A percentile compares a stretch with the other conserved stretches of the same genome.
Conservation (phyloP, 2,113 vertebrate genomes). For the Lepus timidus region DNA sequence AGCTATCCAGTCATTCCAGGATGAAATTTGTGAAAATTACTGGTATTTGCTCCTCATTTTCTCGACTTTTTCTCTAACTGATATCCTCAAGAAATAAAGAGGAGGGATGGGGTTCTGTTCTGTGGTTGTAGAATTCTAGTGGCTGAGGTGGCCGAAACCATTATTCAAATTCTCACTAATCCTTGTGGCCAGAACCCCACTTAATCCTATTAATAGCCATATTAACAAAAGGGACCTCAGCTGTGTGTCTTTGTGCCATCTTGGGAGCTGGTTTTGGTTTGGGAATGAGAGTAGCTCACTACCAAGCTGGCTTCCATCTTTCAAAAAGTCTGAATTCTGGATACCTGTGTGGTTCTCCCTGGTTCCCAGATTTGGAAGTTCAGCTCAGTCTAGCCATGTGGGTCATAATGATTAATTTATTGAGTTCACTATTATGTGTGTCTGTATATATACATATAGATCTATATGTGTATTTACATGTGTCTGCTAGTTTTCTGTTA, state of each 20-base stretch:
- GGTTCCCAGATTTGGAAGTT: neutral
- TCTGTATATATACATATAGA: neutral
- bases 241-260: neutral
- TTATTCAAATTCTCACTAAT: neutral
- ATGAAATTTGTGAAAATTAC: neutral
- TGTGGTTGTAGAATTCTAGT: slow-evolving; percentile 23
- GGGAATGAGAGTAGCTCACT: neutral
- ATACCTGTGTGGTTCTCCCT: too few species aligned
- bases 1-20: neutral
- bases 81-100: neutral
- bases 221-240: neutral
- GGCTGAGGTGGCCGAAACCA: neutral
- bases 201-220: neutral
- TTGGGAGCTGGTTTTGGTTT: neutral
- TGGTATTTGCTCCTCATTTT: neutral
- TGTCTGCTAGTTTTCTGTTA: too few species aligned
- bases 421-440: neutral
- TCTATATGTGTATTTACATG: neutral
- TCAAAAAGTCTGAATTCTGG: neutral
- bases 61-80: neutral
- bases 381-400: neutral
- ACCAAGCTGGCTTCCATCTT: neutral
- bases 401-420: neutral
- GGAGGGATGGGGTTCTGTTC: neutral
- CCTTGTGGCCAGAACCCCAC: neutral